Conservation (phyloP, 2,888 invertebrate species). For the Himalopsyche kuldschensis region DNA sequence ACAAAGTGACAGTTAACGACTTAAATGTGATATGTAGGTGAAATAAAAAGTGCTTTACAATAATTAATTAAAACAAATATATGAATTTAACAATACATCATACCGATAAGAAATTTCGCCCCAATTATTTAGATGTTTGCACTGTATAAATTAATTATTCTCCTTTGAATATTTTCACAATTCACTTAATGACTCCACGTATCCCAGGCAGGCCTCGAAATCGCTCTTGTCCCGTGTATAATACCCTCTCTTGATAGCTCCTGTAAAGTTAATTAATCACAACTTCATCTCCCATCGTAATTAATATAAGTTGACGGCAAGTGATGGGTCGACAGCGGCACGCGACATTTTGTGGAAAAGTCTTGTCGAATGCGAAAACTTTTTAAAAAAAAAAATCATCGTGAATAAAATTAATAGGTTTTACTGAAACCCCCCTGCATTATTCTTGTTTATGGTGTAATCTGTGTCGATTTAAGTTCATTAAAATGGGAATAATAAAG, state of each 20-base stretch:
- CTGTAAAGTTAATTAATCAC: constrained; percentile 23
- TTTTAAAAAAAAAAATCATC: not conserved
- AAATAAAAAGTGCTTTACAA: no score
- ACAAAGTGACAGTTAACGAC: no score
- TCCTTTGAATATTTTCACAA: not conserved
- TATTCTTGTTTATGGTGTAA: not conserved
- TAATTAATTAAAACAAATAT: no score
- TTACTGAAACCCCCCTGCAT: not conserved
- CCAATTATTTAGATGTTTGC: not conserved
- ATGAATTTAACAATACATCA: no score
- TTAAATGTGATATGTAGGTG: no score
- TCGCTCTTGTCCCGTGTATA: not conserved
- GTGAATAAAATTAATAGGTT: constrained; percentile 1
- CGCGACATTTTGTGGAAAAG: constrained; percentile 10
- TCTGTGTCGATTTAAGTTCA: not conserved
- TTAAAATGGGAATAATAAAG: not conserved
- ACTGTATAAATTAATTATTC: not conserved
- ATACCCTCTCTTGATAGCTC: not conserved
- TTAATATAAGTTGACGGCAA: constrained; percentile 32
- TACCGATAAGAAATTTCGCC: no score
- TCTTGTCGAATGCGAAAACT: not conserved
- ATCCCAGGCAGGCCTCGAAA: not conserved
- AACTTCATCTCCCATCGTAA: constrained; percentile 19
- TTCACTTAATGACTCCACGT: not conserved
- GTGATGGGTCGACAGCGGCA: constrained; percentile 26